Base-by-base conservation (phyloP, 2,888 invertebrate species). In the Macrostomum cliftonense region DNA sequence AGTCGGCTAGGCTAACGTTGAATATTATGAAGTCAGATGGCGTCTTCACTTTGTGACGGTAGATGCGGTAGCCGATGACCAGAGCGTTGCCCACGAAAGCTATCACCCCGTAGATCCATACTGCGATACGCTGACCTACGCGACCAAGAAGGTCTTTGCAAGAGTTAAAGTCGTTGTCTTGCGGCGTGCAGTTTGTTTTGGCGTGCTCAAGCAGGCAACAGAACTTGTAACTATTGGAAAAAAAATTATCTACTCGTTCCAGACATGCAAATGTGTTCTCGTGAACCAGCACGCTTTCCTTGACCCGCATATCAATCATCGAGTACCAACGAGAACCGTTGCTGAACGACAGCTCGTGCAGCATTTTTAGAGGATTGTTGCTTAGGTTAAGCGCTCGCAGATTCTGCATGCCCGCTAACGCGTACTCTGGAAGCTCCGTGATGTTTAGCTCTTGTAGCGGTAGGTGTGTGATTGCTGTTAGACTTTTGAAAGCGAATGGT, bases 81-180 rank as follows among this genome's bases (percentile, higher is more conserved):
- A 76, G 61, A 12, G 75, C 52, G 61, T 78, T 78, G n/a, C 78
- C 78, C 5, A 72, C 67, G 50, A 76, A 75, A 12, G 77, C 77
- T 37, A 77, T 63, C 1, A 73, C 60, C 9, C 76, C 77, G 72
- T 78, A 77, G 2, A 77, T 63, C 78, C 78, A 78, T 19, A 78
- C 77, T 56, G 76, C 76, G 58, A 39, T 60, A 2, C 64, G 54
- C 13, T 66, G 57, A 13, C 65, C 56, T 47, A 57, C 59, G 55
- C 65, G 65, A 11, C 65, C 64, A 64, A 67, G 64, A 21, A 67
- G 62, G 43, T 67, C 66, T 39, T 65, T 61, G 50, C 67, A 67
- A 17, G 64, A 64, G 1, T 66, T 67, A 47, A 67, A 66, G 54
- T 64, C 65, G 50, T 65, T 64, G 0, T 64, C 59, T 45, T 60